Evolutionary conservation across 2,888 invertebrate genomes (phyloP).

Genomic region (Crossocerus cetratus): DNA sequence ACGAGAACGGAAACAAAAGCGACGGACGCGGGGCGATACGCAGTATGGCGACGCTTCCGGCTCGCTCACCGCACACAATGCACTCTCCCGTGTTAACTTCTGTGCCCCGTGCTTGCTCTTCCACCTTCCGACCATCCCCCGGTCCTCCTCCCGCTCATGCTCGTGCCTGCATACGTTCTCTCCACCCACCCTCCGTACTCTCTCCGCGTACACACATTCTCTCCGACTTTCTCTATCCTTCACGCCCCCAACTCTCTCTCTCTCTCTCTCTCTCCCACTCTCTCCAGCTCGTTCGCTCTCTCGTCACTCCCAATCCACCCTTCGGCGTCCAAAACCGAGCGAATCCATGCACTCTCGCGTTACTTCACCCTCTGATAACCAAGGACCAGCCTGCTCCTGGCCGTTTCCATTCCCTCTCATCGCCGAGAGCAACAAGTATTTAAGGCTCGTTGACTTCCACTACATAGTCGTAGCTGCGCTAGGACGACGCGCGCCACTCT

Average conservation of each 20-base stretch:
- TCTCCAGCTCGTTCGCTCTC: not conserved
- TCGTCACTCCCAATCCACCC: not conserved
- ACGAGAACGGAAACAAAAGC: conserved; percentile 70
- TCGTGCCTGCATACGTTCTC: conserved; percentile 37
- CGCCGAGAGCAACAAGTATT: conserved; percentile 36
- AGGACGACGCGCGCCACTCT: too few species aligned
- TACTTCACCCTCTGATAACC: conserved; percentile 24
- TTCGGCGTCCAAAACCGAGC: conserved; percentile 20
- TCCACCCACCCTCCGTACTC: conserved; percentile 29
- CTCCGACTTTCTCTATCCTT: too few species aligned
- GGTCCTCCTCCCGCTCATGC: conserved; percentile 9
- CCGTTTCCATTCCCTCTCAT: not conserved
- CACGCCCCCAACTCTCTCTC: not conserved
- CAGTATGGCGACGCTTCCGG: conserved; percentile 76
- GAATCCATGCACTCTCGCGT: conserved; percentile 33
- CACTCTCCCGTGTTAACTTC: conserved; percentile 72
- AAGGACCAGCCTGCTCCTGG: conserved; percentile 21
- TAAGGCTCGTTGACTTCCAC: not conserved
- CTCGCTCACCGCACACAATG: conserved; percentile 77
- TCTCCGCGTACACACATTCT: conserved; percentile 31
- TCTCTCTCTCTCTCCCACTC: not conserved
- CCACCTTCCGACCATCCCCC: conserved; percentile 28
- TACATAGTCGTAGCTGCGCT: too few species aligned
- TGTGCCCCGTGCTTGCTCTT: conserved; percentile 52
- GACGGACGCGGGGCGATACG: conserved; percentile 68